Conservation (phyloP, 2,888 invertebrate species). For the Pilophorus perplexus region DNA sequence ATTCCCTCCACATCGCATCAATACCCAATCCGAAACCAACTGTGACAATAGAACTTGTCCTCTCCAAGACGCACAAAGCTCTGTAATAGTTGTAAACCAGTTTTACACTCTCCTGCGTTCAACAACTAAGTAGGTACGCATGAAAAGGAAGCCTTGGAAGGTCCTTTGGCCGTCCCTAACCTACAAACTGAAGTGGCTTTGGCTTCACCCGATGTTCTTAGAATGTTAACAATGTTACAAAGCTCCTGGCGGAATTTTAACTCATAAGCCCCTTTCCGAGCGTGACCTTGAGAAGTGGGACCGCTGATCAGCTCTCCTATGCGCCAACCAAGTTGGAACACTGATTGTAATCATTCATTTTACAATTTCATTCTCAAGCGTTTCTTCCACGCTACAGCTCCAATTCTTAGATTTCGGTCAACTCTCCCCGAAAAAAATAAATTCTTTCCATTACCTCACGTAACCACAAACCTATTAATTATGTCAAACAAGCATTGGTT, state of each 20-base stretch:
- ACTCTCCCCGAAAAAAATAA: too few relatives aligned
- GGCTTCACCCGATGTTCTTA: constrained; percentile 20
- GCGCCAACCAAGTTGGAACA: too few relatives aligned
- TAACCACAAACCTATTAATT: too few relatives aligned
- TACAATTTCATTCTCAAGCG: too few relatives aligned
- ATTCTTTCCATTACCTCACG: too few relatives aligned
- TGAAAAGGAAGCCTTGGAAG: constrained; percentile 17
- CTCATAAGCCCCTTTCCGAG: constrained; percentile 22
- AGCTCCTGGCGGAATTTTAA: constrained; percentile 29
- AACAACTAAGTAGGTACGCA: constrained; percentile 15
- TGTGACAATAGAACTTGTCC: neutral
- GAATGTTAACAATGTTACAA: constrained; percentile 36
- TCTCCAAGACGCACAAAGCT: neutral
- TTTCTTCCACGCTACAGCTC: too few relatives aligned
- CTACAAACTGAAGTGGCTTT: constrained; percentile 33
- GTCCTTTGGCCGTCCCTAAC: constrained; percentile 34
- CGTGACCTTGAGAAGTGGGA: too few relatives aligned
- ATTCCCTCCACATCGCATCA: neutral
- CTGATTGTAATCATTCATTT: too few relatives aligned
- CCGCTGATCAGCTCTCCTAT: too few relatives aligned
- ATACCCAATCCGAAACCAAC: neutral
- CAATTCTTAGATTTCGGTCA: too few relatives aligned
- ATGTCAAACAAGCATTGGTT: too few relatives aligned
- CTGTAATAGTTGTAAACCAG: constrained; percentile 19
- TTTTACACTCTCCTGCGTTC: neutral